Evolutionary conservation across 1,140 invertebrate genomes (phyloP), one percentile per base, ranked within the genome.

Genomic region (Penaeus japonicus): DNA sequence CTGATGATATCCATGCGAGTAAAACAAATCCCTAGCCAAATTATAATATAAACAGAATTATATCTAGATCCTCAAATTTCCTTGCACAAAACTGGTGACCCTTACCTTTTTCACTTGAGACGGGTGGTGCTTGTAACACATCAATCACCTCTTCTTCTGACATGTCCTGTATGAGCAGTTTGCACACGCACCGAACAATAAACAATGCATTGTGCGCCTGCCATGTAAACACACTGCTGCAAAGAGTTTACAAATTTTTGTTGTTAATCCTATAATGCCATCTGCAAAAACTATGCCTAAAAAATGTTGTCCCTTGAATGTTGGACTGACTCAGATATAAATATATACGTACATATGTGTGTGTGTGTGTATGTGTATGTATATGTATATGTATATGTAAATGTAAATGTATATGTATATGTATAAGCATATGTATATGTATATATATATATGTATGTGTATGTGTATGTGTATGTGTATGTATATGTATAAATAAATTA

Each of bases 161-260:
- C 24, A 95, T 91, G 83, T 94, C 93, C 91, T 95, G 93, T 24
- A 98, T 95, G 65, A 99, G 94, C 92, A 97, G 98, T 92, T 98
- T 99, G 84, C 96, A 95, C 84, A 98, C 94, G 91, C 95, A 96
- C 84, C 98, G 94, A 86, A 99, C 95, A 27, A 98, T 96, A 91
- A 99, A 98, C 53, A 99, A 92, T 0, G 97, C 96, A 93, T 99
- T 99, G 92, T 97, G 97, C 0, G 97, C 96, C 93, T 99, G 98
- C 97, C 98, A 99, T 75, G 96, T 96, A 91, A 98, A 96, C 93
- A 98, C 95, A 90, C 96, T 96, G 92, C 97, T 98, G 93, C 83
- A 95, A 94, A 79, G 30, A 24, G 53, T 5, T 79, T 79, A 79
- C 35, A 80, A 80, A 85, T 84, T 85, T 57, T 79, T 73, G 47